Percentiles rank a stretch among this genome's conserved stretches.
phyloP scores from a whole-genome alignment of 2,888 invertebrate genomes.

The Xylocampa areola region DNA sequence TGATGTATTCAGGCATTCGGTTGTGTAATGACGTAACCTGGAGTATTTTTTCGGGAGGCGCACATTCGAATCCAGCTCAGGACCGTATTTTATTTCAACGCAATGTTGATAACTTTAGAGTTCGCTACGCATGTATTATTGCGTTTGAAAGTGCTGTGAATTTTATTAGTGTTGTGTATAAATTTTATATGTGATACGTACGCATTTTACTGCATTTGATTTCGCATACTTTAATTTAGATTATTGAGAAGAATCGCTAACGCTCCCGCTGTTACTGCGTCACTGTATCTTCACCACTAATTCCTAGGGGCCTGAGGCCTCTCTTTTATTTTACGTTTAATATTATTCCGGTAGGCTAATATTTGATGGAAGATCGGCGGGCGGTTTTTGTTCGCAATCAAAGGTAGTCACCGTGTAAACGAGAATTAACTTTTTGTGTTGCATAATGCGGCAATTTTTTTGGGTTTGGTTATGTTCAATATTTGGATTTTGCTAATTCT shows the following conservation, averaged over 20 bases:
- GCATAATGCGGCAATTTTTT: conserved; percentile 13
- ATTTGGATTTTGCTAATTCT: no score
- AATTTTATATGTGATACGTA: no score
- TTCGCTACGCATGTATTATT: not conserved
- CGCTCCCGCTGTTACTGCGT: conserved; percentile 3
- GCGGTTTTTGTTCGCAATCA: conserved; percentile 56
- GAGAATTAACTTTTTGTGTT: conserved; percentile 35
- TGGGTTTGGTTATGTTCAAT: conserved; percentile 9
- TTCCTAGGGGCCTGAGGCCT: conserved; percentile 47
- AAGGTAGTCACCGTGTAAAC: conserved; percentile 42
- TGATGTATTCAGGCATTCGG: no score
- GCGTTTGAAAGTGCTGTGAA: no score
- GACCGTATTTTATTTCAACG: no score
- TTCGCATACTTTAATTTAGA: no score
- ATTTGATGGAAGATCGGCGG: conserved; percentile 54
- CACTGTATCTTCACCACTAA: conserved; percentile 12
- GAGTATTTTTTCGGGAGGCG: no score
- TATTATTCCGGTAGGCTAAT: conserved; percentile 56
- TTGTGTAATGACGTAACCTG: no score
- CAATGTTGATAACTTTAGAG: no score
- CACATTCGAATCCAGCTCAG: no score
- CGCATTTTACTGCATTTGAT: no score
- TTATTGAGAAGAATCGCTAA: conserved; percentile 2
- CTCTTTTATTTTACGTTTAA: conserved; percentile 55
- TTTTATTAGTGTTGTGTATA: no score